Base-by-base conservation (phyloP, 1,140 invertebrate genomes). In the Meloidogyne exigua region DNA sequence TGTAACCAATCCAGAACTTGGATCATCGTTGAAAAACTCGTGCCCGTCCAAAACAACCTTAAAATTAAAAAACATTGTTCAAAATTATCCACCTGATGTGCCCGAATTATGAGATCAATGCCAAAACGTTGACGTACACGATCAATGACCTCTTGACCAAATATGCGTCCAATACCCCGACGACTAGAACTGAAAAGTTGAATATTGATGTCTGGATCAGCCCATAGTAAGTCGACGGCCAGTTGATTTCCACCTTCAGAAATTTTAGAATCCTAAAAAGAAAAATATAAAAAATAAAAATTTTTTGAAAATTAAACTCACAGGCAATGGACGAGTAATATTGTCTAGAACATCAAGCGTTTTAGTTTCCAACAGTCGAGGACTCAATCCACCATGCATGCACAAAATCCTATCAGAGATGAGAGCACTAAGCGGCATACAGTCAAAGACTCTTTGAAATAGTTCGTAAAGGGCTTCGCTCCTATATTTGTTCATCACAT, bases 71-170 rank as follows among this genome's bases (percentile, higher is more conserved):
- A 39, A 39, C 4, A 39, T 9, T 4, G 3, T 4, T 4, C 3
- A 3, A 39, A n/a, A 4, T 39, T 10, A 39, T 39, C 10, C 9
- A 39, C 49, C 49, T 57, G 49, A 57, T 57, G 49, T n/a, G 49
- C 49, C 12, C 49, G 49, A 57, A 57, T n/a, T 57, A 57, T 57
- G 49, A 57, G 49, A 57, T 57, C 49, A 57, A 57, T 57, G 49
- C 49, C 49, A 57, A 57, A 57, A n/a, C 49, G 49, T 12, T 57
- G 49, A 4, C 49, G 49, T 7, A 57, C 49, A 57, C 49, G 49
- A n/a, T 57, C 49, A n/a, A 57, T 57, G 18, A 57, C 49, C 13
- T 57, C 49, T n/a, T 57, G 49, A n/a, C 49, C 49, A 57, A 57
- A 57, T 7, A 10, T 57, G 49, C 49, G 49, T 0, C 49, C 49